A percentile compares a stretch with the other conserved stretches of the same genome.
Conservation (phyloP, 2,888 invertebrate species). For the Nephrotoma flavescens region DNA sequence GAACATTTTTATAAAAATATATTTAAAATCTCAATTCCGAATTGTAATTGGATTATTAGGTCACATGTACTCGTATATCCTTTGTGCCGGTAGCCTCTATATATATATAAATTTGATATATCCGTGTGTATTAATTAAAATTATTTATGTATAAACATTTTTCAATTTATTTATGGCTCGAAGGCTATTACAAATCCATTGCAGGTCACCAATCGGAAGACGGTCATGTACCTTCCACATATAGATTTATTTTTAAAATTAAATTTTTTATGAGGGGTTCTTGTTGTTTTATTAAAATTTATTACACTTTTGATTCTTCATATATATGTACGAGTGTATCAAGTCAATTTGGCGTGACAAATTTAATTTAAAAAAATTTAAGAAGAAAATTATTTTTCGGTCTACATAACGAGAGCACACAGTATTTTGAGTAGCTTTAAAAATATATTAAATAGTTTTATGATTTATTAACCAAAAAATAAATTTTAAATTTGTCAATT, state of each 20-base stretch:
- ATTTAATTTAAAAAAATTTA: neutral
- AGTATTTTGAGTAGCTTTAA: neutral
- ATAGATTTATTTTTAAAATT: neutral
- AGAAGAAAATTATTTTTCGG: neutral
- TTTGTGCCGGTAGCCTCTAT: neutral
- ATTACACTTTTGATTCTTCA: neutral
- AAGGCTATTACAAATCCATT: neutral
- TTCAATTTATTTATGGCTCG: neutral
- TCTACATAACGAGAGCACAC: neutral
- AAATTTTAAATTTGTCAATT: neutral
- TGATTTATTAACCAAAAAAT: neutral
- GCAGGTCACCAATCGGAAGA: neutral
- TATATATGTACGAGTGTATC: neutral
- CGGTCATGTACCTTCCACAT: neutral
- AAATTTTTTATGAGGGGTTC: neutral
- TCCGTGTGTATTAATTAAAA: neutral
- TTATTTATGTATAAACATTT: neutral
- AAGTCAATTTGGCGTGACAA: neutral
- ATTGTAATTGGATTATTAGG: neutral
- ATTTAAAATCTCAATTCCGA: neutral
- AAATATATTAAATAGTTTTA: neutral
- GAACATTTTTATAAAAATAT: neutral
- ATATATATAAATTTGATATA: neutral
- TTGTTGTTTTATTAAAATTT: neutral
- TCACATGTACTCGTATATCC: neutral